Percentiles rank a stretch among this genome's conserved stretches.
Evolutionary conservation across 2,797 vertebrate species (phyloP).

Genomic region (Hyperoplus lanceolatus): DNA sequence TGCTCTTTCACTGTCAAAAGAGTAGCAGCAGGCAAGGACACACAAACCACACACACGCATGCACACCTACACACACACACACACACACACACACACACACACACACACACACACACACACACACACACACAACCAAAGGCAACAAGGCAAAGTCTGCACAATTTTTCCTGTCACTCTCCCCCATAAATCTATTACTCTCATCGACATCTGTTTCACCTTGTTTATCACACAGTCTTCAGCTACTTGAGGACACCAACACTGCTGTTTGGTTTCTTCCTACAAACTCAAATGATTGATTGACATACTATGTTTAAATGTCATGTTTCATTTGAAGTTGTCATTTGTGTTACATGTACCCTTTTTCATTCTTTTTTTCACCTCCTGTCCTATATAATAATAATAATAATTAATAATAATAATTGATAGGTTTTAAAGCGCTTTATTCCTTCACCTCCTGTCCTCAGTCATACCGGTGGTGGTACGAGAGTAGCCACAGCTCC

Average conservation of each 20-base stretch:
- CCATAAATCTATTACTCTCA: slow-evolving; percentile 19
- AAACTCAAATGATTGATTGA: slow-evolving; percentile 5
- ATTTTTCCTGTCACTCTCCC: slow-evolving; percentile 10
- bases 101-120: slow-evolving; percentile 8
- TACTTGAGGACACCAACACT: slow-evolving; percentile 5
- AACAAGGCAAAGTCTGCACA: slow-evolving; percentile 18
- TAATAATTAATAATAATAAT: no score
- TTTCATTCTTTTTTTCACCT: neutral
- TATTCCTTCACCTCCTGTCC: no score
- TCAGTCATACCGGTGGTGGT: no score
- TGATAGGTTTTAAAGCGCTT: no score
- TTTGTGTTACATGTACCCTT: neutral
- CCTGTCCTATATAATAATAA: no score
- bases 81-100: neutral
- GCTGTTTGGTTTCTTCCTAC: neutral
- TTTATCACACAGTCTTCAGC: slow-evolving; percentile 13
- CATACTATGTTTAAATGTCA: neutral
- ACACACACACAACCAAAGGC: neutral
- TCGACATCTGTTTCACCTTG: neutral
- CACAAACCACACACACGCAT: neutral
- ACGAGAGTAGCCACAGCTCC: no score
- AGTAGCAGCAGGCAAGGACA: slow-evolving; percentile 26
- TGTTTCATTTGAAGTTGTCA: neutral
- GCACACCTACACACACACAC: slow-evolving; percentile 4
- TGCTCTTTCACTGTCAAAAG: slow-evolving; percentile 68